Evolutionary conservation across 2,113 vertebrate species (phyloP).

Genomic region (Percopsis transmontana): DNA sequence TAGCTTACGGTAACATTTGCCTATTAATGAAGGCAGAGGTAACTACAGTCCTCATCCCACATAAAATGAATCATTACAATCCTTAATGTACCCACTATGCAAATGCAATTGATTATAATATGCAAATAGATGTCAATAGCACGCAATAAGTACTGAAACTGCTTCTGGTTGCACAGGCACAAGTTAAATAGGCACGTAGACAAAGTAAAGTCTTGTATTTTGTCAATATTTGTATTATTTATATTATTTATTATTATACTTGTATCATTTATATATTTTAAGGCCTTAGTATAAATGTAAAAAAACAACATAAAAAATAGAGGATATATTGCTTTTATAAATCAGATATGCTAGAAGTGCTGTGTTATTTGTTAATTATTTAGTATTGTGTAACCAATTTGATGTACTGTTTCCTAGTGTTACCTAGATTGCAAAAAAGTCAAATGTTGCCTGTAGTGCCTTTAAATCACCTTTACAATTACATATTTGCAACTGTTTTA

Average conservation of each 20-base stretch:
- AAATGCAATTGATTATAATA: neutral
- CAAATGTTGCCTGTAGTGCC: no score
- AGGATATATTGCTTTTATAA: no score
- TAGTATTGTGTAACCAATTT: conserved; percentile 1
- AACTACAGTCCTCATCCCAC: neutral
- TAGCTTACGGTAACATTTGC: conserved; percentile 30
- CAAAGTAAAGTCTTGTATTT: conserved; percentile 12
- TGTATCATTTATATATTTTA: no score
- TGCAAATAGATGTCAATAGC: neutral
- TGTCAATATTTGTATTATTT: neutral
- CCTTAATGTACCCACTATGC: conserved; percentile 4
- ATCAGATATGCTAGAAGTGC: neutral
- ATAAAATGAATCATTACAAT: neutral
- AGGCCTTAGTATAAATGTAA: neutral
- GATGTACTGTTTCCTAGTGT: neutral
- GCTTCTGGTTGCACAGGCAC: neutral
- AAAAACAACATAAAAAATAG: neutral
- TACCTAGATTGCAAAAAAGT: neutral
- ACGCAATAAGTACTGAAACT: neutral
- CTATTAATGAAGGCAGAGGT: neutral
- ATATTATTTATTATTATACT: no score
- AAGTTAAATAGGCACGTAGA: conserved; percentile 3
- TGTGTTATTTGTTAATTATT: no score
- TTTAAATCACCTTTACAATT: no score
- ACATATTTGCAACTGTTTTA: neutral